Evolutionary conservation across 2,113 vertebrate genomes (phyloP).

Genomic region (Lipotes vexillifer): DNA sequence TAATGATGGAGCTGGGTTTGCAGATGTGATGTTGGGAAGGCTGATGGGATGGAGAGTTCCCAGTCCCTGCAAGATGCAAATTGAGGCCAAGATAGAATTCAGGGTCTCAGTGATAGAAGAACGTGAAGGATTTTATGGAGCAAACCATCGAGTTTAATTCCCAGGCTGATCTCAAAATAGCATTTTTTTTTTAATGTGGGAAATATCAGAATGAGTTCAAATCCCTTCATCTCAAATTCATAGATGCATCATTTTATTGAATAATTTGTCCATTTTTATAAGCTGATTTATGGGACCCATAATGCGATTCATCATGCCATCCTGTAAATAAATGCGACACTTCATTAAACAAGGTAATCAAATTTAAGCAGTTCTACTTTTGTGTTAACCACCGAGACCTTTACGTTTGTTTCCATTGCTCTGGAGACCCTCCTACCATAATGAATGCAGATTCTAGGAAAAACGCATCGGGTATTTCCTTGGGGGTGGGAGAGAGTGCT

Average conservation of each 20-base stretch:
- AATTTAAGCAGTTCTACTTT: conserved; percentile 78
- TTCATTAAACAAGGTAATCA: conserved; percentile 87
- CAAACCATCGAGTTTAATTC: conserved; percentile 68
- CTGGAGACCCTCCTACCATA: conserved; percentile 68
- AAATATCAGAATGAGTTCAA: conserved; percentile 60
- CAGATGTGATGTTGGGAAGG: background rate
- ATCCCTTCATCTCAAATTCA: conserved; percentile 62
- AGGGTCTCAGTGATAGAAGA: background rate
- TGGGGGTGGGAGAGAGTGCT: conserved; percentile 15
- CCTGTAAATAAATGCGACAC: conserved; percentile 84
- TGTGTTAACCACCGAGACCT: conserved; percentile 77
- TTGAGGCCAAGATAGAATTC: conserved; percentile 13
- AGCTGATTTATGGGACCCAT: conserved; percentile 77
- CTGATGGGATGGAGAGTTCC: background rate
- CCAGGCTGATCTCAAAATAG: conserved; percentile 62
- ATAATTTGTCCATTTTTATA: conserved; percentile 78
- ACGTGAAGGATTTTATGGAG: conserved; percentile 16
- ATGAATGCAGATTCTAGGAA: conserved; percentile 45
- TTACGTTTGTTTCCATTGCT: conserved; percentile 63
- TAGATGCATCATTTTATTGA: conserved; percentile 73
- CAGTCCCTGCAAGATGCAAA: background rate
- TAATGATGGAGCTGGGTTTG: background rate
- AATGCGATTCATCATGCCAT: conserved; percentile 81
- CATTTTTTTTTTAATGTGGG: conserved; percentile 43
- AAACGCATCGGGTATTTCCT: background rate